Evolutionary conservation across 2,797 vertebrate species (phyloP).

Genomic region (Ibycter americanus): DNA sequence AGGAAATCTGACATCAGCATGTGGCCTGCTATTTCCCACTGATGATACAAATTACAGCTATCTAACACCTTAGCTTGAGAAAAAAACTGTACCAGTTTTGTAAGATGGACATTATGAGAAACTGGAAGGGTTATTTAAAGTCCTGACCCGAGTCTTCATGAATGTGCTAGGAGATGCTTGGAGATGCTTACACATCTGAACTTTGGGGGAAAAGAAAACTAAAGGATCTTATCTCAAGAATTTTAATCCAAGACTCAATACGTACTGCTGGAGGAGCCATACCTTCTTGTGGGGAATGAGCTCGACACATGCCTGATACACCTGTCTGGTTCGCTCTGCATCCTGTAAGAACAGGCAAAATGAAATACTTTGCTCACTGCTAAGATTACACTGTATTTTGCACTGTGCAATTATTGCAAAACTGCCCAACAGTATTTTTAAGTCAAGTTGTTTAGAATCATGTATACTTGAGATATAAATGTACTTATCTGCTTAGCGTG

Average conservation of each 20-base stretch:
- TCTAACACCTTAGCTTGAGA: not conserved
- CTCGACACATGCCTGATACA: constrained; percentile 93
- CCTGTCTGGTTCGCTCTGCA: constrained; percentile 90
- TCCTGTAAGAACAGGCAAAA: constrained; percentile 78
- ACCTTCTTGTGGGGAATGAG: constrained; percentile 98
- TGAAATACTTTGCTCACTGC: not conserved
- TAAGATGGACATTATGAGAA: rapidly evolving
- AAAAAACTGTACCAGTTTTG: not conserved
- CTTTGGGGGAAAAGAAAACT: rapidly evolving
- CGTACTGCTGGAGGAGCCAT: not conserved
- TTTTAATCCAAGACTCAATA: not conserved
- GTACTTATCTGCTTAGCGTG: not conserved
- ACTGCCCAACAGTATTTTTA: not conserved
- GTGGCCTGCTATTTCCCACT: not conserved
- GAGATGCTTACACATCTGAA: not conserved
- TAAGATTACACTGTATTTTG: not conserved
- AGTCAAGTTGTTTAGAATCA: not conserved
- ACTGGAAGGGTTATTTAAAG: not conserved
- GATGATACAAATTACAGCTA: not conserved
- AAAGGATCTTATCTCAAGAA: not conserved
- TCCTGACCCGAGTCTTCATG: not conserved
- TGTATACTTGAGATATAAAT: not conserved
- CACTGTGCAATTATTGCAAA: not conserved
- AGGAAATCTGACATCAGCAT: not conserved
- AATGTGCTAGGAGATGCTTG: rapidly evolving